Conservation (phyloP, 2,888 invertebrate species). For the Ctena decussata region DNA sequence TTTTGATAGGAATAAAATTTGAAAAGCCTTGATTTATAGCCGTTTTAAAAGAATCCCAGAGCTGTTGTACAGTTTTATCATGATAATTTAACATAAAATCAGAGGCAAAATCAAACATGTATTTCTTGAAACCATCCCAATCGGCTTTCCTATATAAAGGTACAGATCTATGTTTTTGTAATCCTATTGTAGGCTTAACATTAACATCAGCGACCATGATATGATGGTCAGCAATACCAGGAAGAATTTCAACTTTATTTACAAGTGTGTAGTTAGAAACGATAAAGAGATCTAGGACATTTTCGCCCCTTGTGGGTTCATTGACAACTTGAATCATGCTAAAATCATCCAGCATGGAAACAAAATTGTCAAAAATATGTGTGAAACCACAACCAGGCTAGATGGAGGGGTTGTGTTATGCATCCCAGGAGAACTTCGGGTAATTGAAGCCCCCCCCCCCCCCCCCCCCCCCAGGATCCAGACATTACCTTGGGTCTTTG, state of each 20-base stretch:
- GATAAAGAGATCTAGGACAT: slow-evolving; percentile 26
- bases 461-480: slow-evolving; percentile 28
- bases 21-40: slow-evolving; percentile 16
- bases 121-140: slow-evolving; percentile 10
- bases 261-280: slow-evolving; percentile 21
- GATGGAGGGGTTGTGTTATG: neutral
- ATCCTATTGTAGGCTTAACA: neutral
- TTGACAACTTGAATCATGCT: slow-evolving; percentile 20
- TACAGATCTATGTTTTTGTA: neutral
- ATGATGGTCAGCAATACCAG: slow-evolving; percentile 30
- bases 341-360: slow-evolving; percentile 21
- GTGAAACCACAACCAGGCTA: slow-evolving; percentile 1
- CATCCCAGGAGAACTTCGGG: slow-evolving; percentile 24
- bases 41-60: slow-evolving; percentile 2
- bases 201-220: slow-evolving; percentile 3
- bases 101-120: neutral
- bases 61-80: neutral
- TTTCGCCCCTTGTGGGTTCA: slow-evolving; percentile 17
- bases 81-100: neutral
- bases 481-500: slow-evolving; percentile 19
- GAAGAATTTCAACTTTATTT: neutral
- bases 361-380: slow-evolving; percentile 7
- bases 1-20: slow-evolving; percentile 25
- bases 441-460: slow-evolving; percentile 22
- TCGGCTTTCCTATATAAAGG: slow-evolving; percentile 8